phyloP scores from a whole-genome alignment of 1,140 invertebrate genomes.

The Calosoma granatense region DNA sequence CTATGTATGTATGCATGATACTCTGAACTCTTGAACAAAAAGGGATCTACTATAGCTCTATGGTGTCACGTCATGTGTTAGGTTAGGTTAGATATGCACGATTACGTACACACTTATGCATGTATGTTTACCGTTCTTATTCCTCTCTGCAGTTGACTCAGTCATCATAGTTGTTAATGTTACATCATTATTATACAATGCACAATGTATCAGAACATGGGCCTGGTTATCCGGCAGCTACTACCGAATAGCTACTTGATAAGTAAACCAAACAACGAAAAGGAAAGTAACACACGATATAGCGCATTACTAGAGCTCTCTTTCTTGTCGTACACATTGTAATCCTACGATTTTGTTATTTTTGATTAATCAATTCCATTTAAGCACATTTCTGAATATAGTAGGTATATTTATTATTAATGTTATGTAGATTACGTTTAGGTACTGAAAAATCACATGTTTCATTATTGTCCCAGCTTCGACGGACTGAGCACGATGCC shows the following conservation, averaged over 20 bases:
- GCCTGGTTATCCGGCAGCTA: too few relatives aligned
- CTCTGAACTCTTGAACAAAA: neutral
- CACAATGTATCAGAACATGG: too few relatives aligned
- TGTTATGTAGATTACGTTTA: constrained; percentile 12
- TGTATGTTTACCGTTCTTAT: too few relatives aligned
- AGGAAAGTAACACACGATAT: constrained; percentile 5
- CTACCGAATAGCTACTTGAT: too few relatives aligned
- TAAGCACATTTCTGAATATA: constrained; percentile 12
- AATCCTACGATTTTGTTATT: neutral
- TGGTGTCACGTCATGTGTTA: neutral
- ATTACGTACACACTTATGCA: too few relatives aligned
- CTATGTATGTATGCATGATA: neutral
- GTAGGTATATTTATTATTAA: constrained; percentile 12
- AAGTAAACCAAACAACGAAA: neutral
- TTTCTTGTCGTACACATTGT: constrained; percentile 7
- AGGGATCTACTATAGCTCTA: constrained; percentile 1
- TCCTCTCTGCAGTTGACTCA: too few relatives aligned
- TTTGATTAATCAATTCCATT: constrained; percentile 12
- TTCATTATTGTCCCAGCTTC: constrained; percentile 34
- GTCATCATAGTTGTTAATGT: too few relatives aligned
- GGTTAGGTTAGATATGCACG: too few relatives aligned
- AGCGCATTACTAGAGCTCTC: constrained; percentile 13
- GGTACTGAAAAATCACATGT: constrained; percentile 11
- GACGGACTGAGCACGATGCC: constrained; percentile 39
- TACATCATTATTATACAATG: too few relatives aligned